Evolutionary conservation across 2,113 vertebrate genomes (phyloP).

Genomic region (Silurus glanis): DNA sequence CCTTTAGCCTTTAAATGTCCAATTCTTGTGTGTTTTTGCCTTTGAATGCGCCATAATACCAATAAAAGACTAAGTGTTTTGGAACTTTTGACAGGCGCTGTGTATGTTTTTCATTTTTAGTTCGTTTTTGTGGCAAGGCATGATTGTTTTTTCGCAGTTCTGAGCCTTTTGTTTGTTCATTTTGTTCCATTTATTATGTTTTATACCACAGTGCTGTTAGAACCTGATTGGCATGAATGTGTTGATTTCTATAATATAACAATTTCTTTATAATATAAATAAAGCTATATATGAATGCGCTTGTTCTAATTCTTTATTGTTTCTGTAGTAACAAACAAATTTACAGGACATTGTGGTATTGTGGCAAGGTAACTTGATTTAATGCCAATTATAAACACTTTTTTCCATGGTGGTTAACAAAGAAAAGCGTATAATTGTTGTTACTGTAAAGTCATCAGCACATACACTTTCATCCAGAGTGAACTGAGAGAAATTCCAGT

Average conservation of each 20-base stretch:
- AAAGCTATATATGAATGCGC: background rate
- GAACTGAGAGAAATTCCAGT: background rate
- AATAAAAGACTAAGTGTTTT: no score
- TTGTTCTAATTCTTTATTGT: background rate
- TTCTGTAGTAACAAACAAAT: background rate
- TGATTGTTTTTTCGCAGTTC: background rate
- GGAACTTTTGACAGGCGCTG: no score
- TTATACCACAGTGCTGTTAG: background rate
- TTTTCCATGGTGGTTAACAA: background rate
- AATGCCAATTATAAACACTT: background rate
- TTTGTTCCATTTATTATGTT: background rate
- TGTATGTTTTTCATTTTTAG: background rate
- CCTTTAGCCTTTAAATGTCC: no score
- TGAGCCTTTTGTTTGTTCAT: background rate
- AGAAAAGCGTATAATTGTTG: background rate
- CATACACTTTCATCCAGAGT: background rate
- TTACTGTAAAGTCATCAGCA: background rate
- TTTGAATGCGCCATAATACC: no score
- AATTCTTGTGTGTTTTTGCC: no score
- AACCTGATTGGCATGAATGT: background rate
- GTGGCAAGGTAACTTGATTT: no score
- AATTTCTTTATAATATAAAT: background rate
- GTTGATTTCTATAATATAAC: background rate
- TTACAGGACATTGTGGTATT: background rate
- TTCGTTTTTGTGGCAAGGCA: background rate